Conservation (phyloP, 2,113 vertebrate species). For the Nesogale talazaci region DNA sequence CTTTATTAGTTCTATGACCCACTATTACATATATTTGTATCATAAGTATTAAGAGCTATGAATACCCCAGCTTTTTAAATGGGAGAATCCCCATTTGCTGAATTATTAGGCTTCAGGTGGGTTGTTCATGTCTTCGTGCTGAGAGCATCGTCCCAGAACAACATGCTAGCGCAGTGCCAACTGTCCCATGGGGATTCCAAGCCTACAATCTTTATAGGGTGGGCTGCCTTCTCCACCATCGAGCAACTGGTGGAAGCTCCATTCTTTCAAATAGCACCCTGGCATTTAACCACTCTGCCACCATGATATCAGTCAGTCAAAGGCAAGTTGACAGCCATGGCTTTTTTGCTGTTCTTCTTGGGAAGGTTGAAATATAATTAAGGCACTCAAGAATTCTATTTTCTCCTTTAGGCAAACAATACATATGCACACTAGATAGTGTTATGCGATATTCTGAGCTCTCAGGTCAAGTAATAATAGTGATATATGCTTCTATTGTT, state of each 20-base stretch:
- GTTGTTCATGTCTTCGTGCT: background rate
- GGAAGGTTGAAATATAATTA: slow-evolving; percentile 51
- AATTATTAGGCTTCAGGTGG: slow-evolving; percentile 25
- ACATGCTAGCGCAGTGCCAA: background rate
- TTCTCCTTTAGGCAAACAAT: slow-evolving; percentile 24
- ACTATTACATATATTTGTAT: slow-evolving; percentile 11
- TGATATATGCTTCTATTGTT: background rate
- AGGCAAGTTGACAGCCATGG: background rate
- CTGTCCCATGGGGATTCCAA: background rate
- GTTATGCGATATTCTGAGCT: background rate
- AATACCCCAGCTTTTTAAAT: slow-evolving; percentile 45
- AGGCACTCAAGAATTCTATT: slow-evolving; percentile 35
- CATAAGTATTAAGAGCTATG: slow-evolving; percentile 64
- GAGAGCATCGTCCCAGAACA: background rate
- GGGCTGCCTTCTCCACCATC: background rate
- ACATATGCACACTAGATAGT: slow-evolving; percentile 53
- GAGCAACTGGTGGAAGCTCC: background rate
- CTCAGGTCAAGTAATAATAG: no score
- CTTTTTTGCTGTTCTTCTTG: background rate
- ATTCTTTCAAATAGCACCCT: background rate
- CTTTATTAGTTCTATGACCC: slow-evolving; percentile 41
- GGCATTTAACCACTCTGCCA: background rate
- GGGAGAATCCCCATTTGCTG: slow-evolving; percentile 50
- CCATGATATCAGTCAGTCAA: background rate
- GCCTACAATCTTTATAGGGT: background rate